Base-by-base conservation (phyloP, 37 sponge, comb jelly and placozoan species). In the Chondrilla cf. caribensis region DNA sequence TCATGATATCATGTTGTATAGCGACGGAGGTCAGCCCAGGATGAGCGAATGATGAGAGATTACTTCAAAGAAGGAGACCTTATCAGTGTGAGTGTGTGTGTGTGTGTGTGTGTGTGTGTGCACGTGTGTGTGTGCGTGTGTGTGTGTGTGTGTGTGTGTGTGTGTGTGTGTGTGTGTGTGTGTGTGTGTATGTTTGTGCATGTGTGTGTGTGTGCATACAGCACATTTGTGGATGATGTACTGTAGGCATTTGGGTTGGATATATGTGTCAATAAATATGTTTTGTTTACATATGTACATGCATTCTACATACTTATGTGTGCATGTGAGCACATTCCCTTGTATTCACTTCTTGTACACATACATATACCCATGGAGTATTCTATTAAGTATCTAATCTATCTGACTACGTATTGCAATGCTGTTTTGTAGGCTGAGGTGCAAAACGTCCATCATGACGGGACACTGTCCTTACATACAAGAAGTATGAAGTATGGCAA, bases 11-110 rank as follows among this genome's bases (percentile, higher is more conserved):
- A n/a, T n/a, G n/a, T n/a, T n/a, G n/a, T n/a, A n/a, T 62, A 90
- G 89, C 78, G 95, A 17, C 81, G 99, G 31, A 81, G 94, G 35
- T 90, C 92, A 6, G 87, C 84, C 0, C 88, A 96, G 72, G 99
- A 98, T 83, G 96, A 98, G 80, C 82, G 95, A 33, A 89, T 91
- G 96, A 98, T 98, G 94, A 86, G 98, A 72, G 88, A 93, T 35
- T 93, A 84, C 73, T 91, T 98, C 44, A 83, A 64, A 37, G 98
- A 98, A 54, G 96, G 96, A 70, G 98, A 98, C 66, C 90, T 98
- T 36, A 93, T 98, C 65, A 90, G 93, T 85, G 93, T 95, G 65
- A 54, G 89, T 78, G 7, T 22, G 4, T 15, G 38, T 51, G 2
- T 29, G 15, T 8, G 58, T 24, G 43, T 26, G 29, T 54, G 25